Percentiles rank a stretch among this genome's conserved stretches.
Evolutionary conservation across 2,888 invertebrate genomes (phyloP).

Genomic region (Amphipoea oculea): DNA sequence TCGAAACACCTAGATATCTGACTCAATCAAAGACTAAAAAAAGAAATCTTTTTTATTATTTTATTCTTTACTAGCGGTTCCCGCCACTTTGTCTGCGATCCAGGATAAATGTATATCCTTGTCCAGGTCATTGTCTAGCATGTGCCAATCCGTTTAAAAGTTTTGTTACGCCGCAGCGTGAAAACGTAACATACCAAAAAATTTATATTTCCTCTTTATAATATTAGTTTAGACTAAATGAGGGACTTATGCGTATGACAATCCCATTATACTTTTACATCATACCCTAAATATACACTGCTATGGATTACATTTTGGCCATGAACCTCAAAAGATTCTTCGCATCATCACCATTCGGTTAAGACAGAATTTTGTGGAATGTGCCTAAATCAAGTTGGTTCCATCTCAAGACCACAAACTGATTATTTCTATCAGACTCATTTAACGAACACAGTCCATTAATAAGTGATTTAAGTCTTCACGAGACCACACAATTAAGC

Average conservation of each 20-base stretch:
- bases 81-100: too few relatives aligned
- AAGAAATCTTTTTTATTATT: neutral
- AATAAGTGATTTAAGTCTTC: neutral
- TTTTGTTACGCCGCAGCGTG: neutral
- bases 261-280: neutral
- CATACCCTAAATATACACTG: too few relatives aligned
- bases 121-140: neutral
- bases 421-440: neutral
- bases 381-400: neutral
- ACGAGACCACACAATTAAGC: neutral
- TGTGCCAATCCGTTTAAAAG: neutral
- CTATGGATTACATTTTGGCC: neutral
- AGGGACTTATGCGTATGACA: neutral
- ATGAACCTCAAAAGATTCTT: neutral
- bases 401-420: neutral
- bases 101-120: too few relatives aligned
- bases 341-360: neutral
- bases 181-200: too few relatives aligned
- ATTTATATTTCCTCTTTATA: neutral
- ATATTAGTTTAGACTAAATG: neutral
- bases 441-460: neutral
- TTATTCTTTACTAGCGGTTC: neutral
- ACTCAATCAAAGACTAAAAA: neutral
- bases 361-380: neutral
- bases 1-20: too few relatives aligned